Evolutionary conservation across 1,140 invertebrate genomes (phyloP).

Genomic region (Brachionus rubens): DNA sequence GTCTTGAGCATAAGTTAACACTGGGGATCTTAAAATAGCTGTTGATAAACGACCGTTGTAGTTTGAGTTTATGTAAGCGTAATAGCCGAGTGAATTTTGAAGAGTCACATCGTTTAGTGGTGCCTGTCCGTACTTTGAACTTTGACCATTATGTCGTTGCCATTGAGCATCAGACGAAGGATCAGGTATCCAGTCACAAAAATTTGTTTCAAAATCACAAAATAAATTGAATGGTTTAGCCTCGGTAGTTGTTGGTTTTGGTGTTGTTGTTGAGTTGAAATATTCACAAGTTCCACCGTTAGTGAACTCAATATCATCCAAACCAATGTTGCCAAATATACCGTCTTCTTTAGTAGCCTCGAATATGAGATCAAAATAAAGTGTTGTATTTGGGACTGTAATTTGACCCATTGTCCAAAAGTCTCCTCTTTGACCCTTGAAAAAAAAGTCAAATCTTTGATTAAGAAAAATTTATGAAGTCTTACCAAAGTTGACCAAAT

Average conservation of each 20-base stretch:
- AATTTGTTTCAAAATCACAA: constrained; percentile 37
- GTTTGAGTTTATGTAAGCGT: constrained; percentile 18
- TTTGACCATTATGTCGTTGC: constrained; percentile 22
- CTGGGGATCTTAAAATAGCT: constrained; percentile 20
- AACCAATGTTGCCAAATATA: neutral
- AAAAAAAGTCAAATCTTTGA: too few species aligned
- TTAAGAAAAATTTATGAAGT: too few species aligned
- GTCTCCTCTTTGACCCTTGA: neutral
- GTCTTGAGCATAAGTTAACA: neutral
- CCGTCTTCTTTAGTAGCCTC: constrained; percentile 32
- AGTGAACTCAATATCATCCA: constrained; percentile 21
- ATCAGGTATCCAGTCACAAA: constrained; percentile 26
- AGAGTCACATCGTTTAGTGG: constrained; percentile 34
- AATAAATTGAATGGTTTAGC: neutral
- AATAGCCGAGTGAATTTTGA: constrained; percentile 35
- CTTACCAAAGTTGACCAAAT: neutral
- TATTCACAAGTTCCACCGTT: constrained; percentile 39
- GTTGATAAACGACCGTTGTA: neutral
- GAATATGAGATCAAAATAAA: constrained; percentile 34
- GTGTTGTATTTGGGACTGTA: neutral
- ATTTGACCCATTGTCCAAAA: constrained; percentile 19
- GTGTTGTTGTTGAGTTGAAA: constrained; percentile 36
- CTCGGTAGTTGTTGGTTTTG: neutral
- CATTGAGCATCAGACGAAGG: neutral
- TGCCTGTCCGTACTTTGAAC: constrained; percentile 9